A percentile compares a stretch with the other conserved stretches of the same genome.
Evolutionary conservation across 2,888 invertebrate species (phyloP).

Genomic region (Cephonodes hylas): DNA sequence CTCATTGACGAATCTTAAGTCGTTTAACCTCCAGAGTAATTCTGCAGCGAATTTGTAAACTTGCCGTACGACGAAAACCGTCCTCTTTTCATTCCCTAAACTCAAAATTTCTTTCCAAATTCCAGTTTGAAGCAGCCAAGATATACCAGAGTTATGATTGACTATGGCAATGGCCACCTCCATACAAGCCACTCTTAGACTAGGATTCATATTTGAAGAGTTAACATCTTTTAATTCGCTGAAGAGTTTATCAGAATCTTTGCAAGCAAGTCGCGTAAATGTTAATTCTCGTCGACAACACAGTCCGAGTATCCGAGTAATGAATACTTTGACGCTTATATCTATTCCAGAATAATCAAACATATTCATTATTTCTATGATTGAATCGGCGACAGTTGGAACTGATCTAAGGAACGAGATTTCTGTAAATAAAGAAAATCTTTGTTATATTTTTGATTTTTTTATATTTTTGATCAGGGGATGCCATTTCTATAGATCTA

Average conservation of each 20-base stretch:
- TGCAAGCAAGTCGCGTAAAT: conserved; percentile 78
- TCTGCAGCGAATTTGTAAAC: conserved; percentile 83
- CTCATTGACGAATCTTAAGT: conserved; percentile 68
- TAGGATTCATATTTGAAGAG: conserved; percentile 71
- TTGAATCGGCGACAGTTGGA: conserved; percentile 51
- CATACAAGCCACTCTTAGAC: conserved; percentile 85
- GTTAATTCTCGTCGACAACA: conserved; percentile 80
- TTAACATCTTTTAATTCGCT: conserved; percentile 51
- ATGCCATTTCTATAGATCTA: no score
- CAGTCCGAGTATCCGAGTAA: conserved; percentile 83
- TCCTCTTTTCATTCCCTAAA: conserved; percentile 84
- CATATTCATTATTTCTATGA: conserved; percentile 46
- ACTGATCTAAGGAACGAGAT: conserved; percentile 41
- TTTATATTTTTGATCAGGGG: no score
- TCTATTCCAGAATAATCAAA: conserved; percentile 43
- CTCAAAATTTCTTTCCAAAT: conserved; percentile 84
- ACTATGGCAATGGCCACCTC: conserved; percentile 82
- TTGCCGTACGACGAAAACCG: conserved; percentile 86
- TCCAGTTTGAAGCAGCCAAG: conserved; percentile 83
- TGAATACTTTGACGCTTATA: conserved; percentile 79
- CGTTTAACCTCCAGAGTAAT: conserved; percentile 80
- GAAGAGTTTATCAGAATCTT: conserved; percentile 49
- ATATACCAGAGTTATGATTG: conserved; percentile 83
- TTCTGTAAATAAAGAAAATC: conserved; percentile 52
- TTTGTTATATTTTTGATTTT: neutral